phyloP scores from a whole-genome alignment of 2,888 invertebrate genomes.

The Clunio marinus region DNA sequence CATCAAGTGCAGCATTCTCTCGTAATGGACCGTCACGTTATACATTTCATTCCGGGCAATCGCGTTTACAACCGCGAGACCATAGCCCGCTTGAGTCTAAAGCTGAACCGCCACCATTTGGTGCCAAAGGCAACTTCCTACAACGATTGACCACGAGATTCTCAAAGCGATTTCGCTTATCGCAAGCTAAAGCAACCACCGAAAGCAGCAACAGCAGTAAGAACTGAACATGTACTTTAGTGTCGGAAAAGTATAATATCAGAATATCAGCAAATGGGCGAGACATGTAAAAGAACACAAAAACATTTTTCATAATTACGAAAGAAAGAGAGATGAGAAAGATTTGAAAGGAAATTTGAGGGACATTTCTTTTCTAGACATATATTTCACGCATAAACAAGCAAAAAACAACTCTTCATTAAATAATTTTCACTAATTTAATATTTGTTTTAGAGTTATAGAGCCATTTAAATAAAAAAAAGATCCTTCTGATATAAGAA shows the following conservation, averaged over 20 bases:
- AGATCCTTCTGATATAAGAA: background rate
- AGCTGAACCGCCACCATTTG: constrained; percentile 13
- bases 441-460: constrained; percentile 12
- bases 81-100: constrained; percentile 32
- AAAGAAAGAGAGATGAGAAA: too few relatives aligned
- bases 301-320: too few relatives aligned
- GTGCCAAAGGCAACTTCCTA: constrained; percentile 25
- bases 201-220: background rate
- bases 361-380: too few relatives aligned
- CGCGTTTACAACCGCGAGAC: constrained; percentile 24
- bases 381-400: constrained; percentile 1
- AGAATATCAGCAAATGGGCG: too few relatives aligned
- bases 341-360: too few relatives aligned
- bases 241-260: background rate
- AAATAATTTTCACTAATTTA: constrained; percentile 33
- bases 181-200: constrained; percentile 12
- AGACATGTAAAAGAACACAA: too few relatives aligned
- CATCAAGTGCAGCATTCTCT: constrained; percentile 29
- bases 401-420: constrained; percentile 1
- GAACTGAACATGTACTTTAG: constrained; percentile 9
- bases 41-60: constrained; percentile 37
- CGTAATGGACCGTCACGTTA: constrained; percentile 33
- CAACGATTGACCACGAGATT: constrained; percentile 29
- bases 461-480: background rate
- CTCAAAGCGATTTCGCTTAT: constrained; percentile 31